phyloP scores from a whole-genome alignment of 2,888 invertebrate genomes.

The Brachyopa scutellaris region DNA sequence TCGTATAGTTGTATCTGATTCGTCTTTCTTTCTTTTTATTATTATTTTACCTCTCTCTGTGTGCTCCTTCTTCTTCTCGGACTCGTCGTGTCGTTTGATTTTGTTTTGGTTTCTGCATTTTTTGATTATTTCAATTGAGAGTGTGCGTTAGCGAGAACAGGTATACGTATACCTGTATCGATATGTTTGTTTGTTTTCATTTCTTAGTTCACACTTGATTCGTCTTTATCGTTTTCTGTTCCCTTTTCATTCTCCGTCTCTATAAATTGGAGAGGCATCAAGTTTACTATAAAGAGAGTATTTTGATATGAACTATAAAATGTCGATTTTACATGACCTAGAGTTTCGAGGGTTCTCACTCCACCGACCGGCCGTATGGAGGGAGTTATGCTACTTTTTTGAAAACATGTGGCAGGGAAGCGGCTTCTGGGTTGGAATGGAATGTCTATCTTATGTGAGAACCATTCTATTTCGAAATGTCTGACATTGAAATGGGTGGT shows the following conservation, averaged over 20 bases:
- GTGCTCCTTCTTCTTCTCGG: conserved; percentile 2
- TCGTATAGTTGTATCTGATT: conserved; percentile 66
- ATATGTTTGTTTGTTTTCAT: conserved; percentile 13
- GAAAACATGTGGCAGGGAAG: conserved; percentile 45
- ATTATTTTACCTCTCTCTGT: conserved; percentile 40
- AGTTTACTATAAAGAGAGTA: not conserved
- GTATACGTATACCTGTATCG: conserved; percentile 10
- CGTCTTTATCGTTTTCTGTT: not conserved
- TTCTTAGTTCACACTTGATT: conserved; percentile 31
- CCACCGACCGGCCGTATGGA: no score
- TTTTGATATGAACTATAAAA: no score
- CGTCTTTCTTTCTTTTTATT: conserved; percentile 56
- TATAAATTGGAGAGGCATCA: not conserved
- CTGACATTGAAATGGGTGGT: not conserved
- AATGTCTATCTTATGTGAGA: conserved; percentile 4
- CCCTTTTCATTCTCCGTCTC: not conserved
- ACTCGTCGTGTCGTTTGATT: conserved; percentile 16
- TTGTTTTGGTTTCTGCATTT: conserved; percentile 51
- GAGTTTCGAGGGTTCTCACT: conserved; percentile 21
- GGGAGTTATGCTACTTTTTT: not conserved
- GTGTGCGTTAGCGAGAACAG: conserved; percentile 58
- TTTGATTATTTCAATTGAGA: conserved; percentile 12
- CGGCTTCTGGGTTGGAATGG: conserved; percentile 53
- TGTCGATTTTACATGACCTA: no score
- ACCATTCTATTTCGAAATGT: not conserved